Evolutionary conservation across 2,113 vertebrate genomes (phyloP), one percentile per base, ranked within the genome.

Genomic region (Clinocottus analis): DNA sequence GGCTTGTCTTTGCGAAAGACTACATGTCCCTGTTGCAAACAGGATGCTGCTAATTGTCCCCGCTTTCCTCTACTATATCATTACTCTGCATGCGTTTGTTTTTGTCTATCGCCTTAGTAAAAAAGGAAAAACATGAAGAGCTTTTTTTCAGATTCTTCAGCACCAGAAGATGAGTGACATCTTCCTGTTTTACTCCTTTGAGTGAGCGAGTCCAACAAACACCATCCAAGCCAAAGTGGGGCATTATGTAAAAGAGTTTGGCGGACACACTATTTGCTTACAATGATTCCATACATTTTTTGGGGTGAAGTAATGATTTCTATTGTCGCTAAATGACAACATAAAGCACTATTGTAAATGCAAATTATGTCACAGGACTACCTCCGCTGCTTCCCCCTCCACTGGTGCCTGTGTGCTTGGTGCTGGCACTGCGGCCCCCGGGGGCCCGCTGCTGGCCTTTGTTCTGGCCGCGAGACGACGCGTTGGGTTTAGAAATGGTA

Each of bases 401-500:
- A n/a, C 75, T 94, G 85, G 94, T 95, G 83, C 92, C 89, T 0
- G 74, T 53, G 37, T 93, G 91, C 74, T 91, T 96, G 89, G 94
- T 94, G 84, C 95, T 87, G 37, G 95, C 95, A 69, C 96, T 87
- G 51, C 96, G 96, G 17, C 94, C 90, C 31, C 94, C 86, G 11
- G 93, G 87, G 61, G 88, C 84, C 78, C 96, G 96, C 88, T 95
- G 97, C 72, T 94, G 74, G n/a, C n/a, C n/a, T n/a, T n/a, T n/a
- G n/a, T n/a, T n/a, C n/a, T n/a, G n/a, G 64, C 90, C 69, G 1
- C 94, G 90, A 68, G 94, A 76, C 0, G 56, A 29, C 49, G 95
- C 96, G 77, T 95, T 97, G 65, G 97, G 95, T 77, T 96, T 96
- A 90, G 97, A 96, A 19, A 98, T 96, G 91, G 95, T 98, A 74